Percentiles rank a stretch among this genome's conserved stretches.
Evolutionary conservation across 2,888 invertebrate species (phyloP).

Genomic region (Saturnia japonica): DNA sequence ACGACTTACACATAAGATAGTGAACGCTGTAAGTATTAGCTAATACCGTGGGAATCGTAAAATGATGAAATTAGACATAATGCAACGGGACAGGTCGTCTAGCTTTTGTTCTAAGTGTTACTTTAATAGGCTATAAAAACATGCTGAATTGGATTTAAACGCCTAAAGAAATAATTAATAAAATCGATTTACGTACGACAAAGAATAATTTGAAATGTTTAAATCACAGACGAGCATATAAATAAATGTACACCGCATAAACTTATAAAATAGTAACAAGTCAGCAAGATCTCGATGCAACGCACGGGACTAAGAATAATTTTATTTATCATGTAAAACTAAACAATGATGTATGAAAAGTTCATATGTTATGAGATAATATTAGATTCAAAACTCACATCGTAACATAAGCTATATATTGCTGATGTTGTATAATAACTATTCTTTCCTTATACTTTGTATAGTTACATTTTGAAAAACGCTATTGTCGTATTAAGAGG

Average conservation of each 20-base stretch:
- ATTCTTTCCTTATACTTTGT: background rate
- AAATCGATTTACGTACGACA: background rate
- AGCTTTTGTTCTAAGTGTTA: slow-evolving; percentile 1
- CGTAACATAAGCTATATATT: background rate
- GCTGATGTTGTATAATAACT: background rate
- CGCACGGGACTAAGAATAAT: slow-evolving; percentile 30
- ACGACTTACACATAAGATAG: slow-evolving; percentile 32
- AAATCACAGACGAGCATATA: slow-evolving; percentile 7
- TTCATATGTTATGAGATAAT: background rate
- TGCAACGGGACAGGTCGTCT: slow-evolving; percentile 20
- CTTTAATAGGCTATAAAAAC: slow-evolving; percentile 13
- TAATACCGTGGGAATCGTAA: slow-evolving; percentile 42
- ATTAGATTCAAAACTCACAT: background rate
- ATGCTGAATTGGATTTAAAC: background rate
- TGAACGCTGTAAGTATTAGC: slow-evolving; percentile 32
- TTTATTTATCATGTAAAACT: slow-evolving; percentile 20
- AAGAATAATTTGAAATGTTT: background rate
- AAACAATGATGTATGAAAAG: slow-evolving; percentile 27
- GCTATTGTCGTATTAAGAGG: background rate
- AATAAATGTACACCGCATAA: background rate
- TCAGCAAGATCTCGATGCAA: slow-evolving; percentile 27
- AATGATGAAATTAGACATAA: slow-evolving; percentile 29
- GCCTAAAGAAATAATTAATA: background rate
- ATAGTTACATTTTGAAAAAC: background rate
- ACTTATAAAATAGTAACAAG: slow-evolving; percentile 27